A percentile compares a stretch with the other conserved stretches of the same genome.
phyloP scores from a whole-genome alignment of 2,797 vertebrate species.

The Coluber constrictor region DNA sequence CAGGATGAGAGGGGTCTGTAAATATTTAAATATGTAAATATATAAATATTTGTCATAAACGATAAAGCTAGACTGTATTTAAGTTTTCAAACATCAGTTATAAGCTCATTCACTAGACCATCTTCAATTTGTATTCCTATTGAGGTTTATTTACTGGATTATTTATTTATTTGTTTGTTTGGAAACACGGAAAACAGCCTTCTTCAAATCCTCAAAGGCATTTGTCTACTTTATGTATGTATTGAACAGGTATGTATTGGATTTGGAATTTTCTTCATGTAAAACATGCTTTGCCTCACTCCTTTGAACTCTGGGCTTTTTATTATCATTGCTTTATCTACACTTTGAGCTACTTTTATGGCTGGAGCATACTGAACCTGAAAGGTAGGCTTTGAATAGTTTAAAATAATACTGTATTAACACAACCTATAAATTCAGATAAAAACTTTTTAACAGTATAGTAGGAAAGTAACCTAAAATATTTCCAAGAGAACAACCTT shows the following conservation, averaged over 20 bases:
- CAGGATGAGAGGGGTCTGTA: too few relatives aligned
- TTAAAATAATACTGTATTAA: neutral
- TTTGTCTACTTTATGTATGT: neutral
- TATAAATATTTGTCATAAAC: neutral
- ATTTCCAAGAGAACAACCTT: neutral
- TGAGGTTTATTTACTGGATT: neutral
- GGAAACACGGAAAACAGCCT: neutral
- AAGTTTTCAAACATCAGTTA: neutral
- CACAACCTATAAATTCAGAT: neutral
- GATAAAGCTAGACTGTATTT: neutral
- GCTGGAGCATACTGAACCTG: neutral
- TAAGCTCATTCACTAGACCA: neutral
- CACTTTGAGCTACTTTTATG: neutral
- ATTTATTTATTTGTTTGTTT: neutral
- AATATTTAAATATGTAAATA: too few relatives aligned
- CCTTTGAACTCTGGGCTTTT: neutral
- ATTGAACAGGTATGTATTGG: neutral
- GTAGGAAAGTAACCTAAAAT: neutral
- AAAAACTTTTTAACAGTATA: neutral
- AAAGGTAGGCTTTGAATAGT: neutral
- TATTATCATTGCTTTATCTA: neutral
- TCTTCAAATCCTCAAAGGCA: neutral
- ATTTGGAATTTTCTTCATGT: neutral
- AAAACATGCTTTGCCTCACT: neutral
- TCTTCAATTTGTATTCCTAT: neutral